Base-by-base conservation (phyloP, 2,113 vertebrate species). In the Puffinus mauretanicus region DNA sequence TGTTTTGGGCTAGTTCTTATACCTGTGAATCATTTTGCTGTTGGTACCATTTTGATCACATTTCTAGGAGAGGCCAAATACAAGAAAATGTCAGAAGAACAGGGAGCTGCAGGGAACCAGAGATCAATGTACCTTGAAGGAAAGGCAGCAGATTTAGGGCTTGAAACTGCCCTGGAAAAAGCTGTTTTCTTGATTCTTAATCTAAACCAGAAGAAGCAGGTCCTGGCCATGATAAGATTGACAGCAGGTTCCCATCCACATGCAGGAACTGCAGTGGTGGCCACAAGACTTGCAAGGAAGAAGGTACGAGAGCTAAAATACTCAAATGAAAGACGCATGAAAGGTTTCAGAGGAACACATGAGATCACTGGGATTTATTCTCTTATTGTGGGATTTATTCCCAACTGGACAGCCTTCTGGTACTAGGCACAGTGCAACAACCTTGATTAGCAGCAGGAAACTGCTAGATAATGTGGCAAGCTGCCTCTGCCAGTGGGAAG, bases 401-500 rank as follows among this genome's bases (percentile, higher is more conserved):
- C 83, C 72, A n/a, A 27, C 21, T 65, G 79, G 86, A 64, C 27
- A 77, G 67, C 27, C 6, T 65, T 90, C 77, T 32, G 32, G 52
- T 72, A n/a, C 57, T 44, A 25, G 38, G 26, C 54, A 67, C 46
- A 84, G 82, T 16, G 40, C 88, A 75, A 30, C 25, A 82, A 58
- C 55, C 40, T 61, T 79, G 67, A 70, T 49, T 40, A 42, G 36
- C 88, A 38, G 22, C 80, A 88, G 81, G 38, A 70, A 95, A 49
- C 84, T 89, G 47, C 44, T 67, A 90, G 89, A 88, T 94, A 82
- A 88, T 34, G 49, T n/a, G 86, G 66, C 44, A 86, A 90, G 46
- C 46, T 96, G 70, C 93, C 85, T 96, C 86, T 93, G 86, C 71
- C n/a, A 95, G 5, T 24, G 89, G 87, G 72, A 85, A 94, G 81